Evolutionary conservation across 2,113 vertebrate genomes (phyloP), one percentile per base, ranked within the genome.

Genomic region (Australoheros scitulus): DNA sequence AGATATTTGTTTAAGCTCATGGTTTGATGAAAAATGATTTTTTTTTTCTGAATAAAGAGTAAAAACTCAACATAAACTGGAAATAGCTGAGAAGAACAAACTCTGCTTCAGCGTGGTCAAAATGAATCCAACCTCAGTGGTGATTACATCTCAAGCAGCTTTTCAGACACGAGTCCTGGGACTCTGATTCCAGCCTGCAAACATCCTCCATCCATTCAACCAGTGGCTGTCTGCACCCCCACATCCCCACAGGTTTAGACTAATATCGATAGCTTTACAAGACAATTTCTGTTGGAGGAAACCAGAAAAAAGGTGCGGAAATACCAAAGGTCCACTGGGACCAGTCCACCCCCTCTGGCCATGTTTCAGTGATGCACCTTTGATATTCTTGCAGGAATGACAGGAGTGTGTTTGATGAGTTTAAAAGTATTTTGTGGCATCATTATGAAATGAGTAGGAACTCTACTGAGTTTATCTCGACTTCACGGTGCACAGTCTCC

Each of bases 281-380:
- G 47, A 87, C 38, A 55, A 56, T 32, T 77, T 61, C 43, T 92
- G 84, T 77, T 43, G 83, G 90, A 96, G 95, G 95, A 96, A 96
- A 95, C 86, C 47, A 79, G 80, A 86, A 90, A 79, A 90, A 83
- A 93, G 95, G 96, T 95, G 75, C 94, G 96, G 95, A 95, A 96
- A 94, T 95, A 92, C 94, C 93, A 92, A 57, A 82, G 91, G 85
- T 85, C 92, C 90, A 76, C 88, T 68, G 94, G 94, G 94, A 96
- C 61, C 22, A 6, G 17, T 88, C 93, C 2, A 22, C 84, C 84
- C 79, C 1, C 17, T 13, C 65, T 3, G 65, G 22, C 20, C 80
- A 0, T 5, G 76, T 43, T 61, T 38, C 56, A 55, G 2, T 61
- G 26, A 18, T 50, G 14, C 11, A 24, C 68, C 56, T 59, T 4